These are phyloP conservation scores for Diplosoma virens DNA, from an alignment of 23 tunicate species.

Conservation along the genomic window DNA sequence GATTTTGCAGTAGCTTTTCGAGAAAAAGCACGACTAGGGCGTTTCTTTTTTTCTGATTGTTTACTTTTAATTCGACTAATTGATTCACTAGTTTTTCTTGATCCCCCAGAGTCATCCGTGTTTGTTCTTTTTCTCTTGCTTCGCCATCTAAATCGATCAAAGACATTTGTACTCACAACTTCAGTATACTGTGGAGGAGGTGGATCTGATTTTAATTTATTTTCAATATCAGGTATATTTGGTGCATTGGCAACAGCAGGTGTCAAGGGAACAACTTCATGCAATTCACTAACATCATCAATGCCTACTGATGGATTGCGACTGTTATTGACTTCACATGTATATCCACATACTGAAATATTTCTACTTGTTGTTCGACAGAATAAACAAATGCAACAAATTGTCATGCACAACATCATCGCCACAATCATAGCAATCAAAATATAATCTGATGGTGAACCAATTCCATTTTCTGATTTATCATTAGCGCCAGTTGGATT, in stretches of 20 bases:
- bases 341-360: constrained; percentile 70
- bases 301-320: constrained; percentile 36
- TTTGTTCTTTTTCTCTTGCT: constrained; percentile 7
- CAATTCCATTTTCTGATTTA: constrained; percentile 12
- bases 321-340: constrained; percentile 81
- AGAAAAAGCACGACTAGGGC: not conserved
- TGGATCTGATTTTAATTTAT: constrained; percentile 65
- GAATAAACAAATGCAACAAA: constrained; percentile 84
- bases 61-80: constrained; percentile 13
- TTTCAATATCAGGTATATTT: constrained; percentile 78
- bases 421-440: constrained; percentile 87
- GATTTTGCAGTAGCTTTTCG: too few species aligned
- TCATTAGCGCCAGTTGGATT: too few species aligned
- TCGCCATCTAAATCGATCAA: constrained; percentile 41
- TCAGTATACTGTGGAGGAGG: constrained; percentile 92
- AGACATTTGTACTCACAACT: constrained; percentile 43
- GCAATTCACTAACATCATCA: constrained; percentile 83
- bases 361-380: constrained; percentile 79
- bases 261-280: constrained; percentile 93
- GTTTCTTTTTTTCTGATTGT: constrained; percentile 2
- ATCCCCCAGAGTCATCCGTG: not conserved
- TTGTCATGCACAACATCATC: constrained; percentile 92
- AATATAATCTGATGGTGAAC: constrained; percentile 84
- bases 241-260: constrained; percentile 55
- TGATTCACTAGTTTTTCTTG: not conserved